phyloP scores from a whole-genome alignment of 2,797 vertebrate genomes.

The Coluber constrictor region DNA sequence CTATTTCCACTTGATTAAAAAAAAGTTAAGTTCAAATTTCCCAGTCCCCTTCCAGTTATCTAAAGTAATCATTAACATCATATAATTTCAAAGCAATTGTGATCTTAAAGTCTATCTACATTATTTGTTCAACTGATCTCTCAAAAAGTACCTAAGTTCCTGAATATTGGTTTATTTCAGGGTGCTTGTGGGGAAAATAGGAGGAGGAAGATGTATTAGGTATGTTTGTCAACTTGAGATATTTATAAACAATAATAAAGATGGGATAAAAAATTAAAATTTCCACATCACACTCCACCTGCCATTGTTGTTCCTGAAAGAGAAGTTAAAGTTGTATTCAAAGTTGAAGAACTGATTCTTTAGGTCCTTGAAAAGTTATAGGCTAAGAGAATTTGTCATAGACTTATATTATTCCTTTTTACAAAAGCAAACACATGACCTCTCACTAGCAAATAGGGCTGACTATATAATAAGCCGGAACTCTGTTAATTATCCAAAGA shows the following conservation, averaged over 20 bases:
- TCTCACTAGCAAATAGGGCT: background rate
- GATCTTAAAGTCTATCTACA: conserved; percentile 52
- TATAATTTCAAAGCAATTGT: background rate
- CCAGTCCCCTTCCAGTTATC: conserved; percentile 50
- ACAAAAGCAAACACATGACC: background rate
- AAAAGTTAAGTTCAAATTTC: conserved; percentile 54
- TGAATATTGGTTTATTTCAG: conserved; percentile 51
- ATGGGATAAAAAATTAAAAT: background rate
- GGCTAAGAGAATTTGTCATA: conserved; percentile 28
- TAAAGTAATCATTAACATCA: background rate
- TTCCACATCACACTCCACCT: conserved; percentile 47
- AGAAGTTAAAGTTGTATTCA: conserved; percentile 5
- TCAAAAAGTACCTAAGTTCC: conserved; percentile 56
- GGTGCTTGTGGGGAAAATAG: background rate
- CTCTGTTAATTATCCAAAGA: conserved; percentile 59
- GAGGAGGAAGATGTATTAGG: background rate
- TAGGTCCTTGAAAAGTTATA: conserved; percentile 35
- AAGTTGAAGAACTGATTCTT: conserved; percentile 36
- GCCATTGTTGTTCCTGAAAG: background rate
- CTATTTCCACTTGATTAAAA: conserved; percentile 43
- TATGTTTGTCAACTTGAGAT: background rate
- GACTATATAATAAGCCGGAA: background rate
- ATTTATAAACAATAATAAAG: background rate
- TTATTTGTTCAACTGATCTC: conserved; percentile 64
- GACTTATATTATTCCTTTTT: conserved; percentile 31